These are phyloP conservation scores for Habroteleia sp. DNA, from an alignment of 2,888 invertebrate species.

Conservation along the genomic window DNA sequence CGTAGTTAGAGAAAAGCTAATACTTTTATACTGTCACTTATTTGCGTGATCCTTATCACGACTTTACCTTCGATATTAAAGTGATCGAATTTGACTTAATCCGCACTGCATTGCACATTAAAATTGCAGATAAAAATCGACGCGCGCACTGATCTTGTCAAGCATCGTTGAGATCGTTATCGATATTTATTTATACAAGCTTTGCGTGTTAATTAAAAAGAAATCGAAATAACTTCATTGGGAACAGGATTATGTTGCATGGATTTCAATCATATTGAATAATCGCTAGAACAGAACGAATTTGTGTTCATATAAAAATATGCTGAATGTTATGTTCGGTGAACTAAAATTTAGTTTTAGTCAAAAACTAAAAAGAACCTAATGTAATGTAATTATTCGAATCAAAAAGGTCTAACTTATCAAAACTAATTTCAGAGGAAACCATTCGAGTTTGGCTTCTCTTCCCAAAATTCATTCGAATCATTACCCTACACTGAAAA, in stretches of 20 bases:
- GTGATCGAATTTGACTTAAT: constrained; percentile 49
- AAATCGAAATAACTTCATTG: constrained; percentile 23
- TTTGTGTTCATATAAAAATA: too few relatives aligned
- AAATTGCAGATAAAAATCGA: constrained; percentile 42
- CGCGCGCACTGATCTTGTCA: constrained; percentile 45
- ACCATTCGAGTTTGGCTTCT: too few relatives aligned
- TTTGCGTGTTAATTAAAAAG: constrained; percentile 48
- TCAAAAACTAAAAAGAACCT: too few relatives aligned
- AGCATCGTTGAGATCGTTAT: constrained; percentile 51
- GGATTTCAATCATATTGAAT: constrained; percentile 10
- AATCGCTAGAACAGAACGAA: too few relatives aligned
- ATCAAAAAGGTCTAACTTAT: too few relatives aligned
- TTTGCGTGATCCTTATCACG: constrained; percentile 52
- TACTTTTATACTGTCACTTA: constrained; percentile 65
- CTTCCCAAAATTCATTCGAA: too few relatives aligned
- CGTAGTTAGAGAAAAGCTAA: constrained; percentile 49
- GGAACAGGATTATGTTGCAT: constrained; percentile 19
- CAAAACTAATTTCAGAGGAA: too few relatives aligned
- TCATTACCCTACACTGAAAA: too few relatives aligned
- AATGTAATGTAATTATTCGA: too few relatives aligned
- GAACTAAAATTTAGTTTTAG: too few relatives aligned
- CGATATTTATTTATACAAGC: constrained; percentile 33
- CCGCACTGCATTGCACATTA: constrained; percentile 15
- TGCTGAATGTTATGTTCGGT: too few relatives aligned
- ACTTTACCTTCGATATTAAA: constrained; percentile 33